Evolutionary conservation across 2,113 vertebrate genomes (phyloP), one percentile per base, ranked within the genome.

Genomic region (Nycticebus coucang): DNA sequence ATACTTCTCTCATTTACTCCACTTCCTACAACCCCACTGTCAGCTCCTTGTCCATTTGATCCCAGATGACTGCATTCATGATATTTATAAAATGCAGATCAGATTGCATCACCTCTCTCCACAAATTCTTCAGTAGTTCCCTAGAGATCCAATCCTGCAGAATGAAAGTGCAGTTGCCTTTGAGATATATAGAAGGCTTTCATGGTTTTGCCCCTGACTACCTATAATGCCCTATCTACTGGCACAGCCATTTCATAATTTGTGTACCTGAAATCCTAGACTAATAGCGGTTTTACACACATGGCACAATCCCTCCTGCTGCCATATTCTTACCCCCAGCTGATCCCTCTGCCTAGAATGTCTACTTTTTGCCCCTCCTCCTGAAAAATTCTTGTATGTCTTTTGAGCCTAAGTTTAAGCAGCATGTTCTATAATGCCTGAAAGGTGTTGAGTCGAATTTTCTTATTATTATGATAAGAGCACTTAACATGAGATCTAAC

Each of bases 221-320:
- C 4, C 50, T 8, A 13, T 21, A 2, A 26, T 37, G 69, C 12
- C 68, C 21, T 4, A 0, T 28, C 7, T 37, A 7, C 74, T 13
- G 4, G 1, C 35, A 68, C 1, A 5, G 3, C 3, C 55, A 30
- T 5, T 45, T 10, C 30, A 11, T 11, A n/a, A 12, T 33, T 24
- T 66, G 9, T 62, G 84, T 64, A 69, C 59, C 72, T 68, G 41
- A 45, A 35, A 68, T 4, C 59, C 37, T 28, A 57, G 6, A 64
- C 53, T 66, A 15, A 4, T 4, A 50, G 68, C 5, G 14, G 28
- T 74, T 80, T 14, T 59, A n/a, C 21, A 55, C 1, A 33, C 19
- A 26, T 1, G 30, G 60, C 50, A 60, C 19, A 26, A 37, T 13
- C 19, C 33, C n/a, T 66, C 19, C 24, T 64, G 14, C 19, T 22